phyloP scores from a whole-genome alignment of 2,888 invertebrate species.

The Drosophila ezoana region DNA sequence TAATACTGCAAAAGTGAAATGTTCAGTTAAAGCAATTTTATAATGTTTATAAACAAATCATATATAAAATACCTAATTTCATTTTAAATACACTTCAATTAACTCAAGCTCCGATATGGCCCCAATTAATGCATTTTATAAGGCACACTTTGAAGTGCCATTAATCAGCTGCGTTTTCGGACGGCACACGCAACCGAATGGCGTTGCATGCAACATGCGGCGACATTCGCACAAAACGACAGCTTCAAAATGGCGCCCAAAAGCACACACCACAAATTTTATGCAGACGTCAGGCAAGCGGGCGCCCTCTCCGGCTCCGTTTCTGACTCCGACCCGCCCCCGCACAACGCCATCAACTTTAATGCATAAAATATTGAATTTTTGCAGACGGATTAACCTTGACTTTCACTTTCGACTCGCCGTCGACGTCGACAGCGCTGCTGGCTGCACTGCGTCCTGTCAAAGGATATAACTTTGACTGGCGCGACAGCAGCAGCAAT shows the following conservation, averaged over 20 bases:
- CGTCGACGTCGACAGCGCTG: slow-evolving; percentile 35
- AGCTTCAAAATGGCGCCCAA: slow-evolving; percentile 72
- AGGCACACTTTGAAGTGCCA: slow-evolving; percentile 25
- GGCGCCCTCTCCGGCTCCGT: slow-evolving; percentile 1
- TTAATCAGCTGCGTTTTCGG: slow-evolving; percentile 48
- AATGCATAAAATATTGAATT: slow-evolving; percentile 83
- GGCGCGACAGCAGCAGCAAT: slow-evolving; percentile 78
- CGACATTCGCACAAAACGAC: slow-evolving; percentile 34
- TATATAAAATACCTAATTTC: too few species aligned
- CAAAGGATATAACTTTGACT: slow-evolving; percentile 82
- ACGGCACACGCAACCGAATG: slow-evolving; percentile 42
- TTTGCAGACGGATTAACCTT: slow-evolving; percentile 85
- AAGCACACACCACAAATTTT: slow-evolving; percentile 70
- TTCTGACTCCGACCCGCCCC: background rate
- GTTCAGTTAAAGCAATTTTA: too few species aligned
- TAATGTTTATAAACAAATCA: too few species aligned
- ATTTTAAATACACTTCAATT: background rate
- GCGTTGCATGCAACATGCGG: slow-evolving; percentile 55
- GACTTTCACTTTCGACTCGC: slow-evolving; percentile 84
- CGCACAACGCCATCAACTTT: slow-evolving; percentile 71
- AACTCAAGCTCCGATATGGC: slow-evolving; percentile 5
- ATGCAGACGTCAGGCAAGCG: slow-evolving; percentile 42
- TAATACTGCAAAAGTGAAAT: too few species aligned
- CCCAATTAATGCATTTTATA: slow-evolving; percentile 34
- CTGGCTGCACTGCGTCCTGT: slow-evolving; percentile 76